phyloP scores from a whole-genome alignment of 2,888 invertebrate genomes.

The Ceramica pisi region DNA sequence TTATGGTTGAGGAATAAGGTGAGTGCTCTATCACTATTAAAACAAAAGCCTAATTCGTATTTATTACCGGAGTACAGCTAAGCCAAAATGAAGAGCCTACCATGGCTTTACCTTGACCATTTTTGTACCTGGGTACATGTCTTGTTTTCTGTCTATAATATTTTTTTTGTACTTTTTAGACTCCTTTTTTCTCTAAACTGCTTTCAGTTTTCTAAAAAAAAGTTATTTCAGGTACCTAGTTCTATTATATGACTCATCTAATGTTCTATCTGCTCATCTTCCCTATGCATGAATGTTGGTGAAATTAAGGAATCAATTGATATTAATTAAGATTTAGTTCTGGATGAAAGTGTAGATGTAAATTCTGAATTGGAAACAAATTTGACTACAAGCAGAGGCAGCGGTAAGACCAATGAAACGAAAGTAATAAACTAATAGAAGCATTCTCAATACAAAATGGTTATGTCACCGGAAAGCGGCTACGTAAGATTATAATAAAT shows the following conservation, averaged over 20 bases:
- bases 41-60: not conserved
- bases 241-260: no score
- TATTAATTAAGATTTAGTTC: not conserved
- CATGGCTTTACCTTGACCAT: no score
- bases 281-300: not conserved
- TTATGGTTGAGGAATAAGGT: not conserved
- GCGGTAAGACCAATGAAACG: not conserved
- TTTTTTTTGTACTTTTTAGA: no score
- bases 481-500: no score
- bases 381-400: not conserved
- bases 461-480: no score
- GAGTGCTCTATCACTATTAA: not conserved
- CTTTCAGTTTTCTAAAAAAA: not conserved
- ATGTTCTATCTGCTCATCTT: no score
- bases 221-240: not conserved
- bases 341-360: no score
- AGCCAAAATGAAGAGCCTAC: no score
- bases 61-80: not conserved
- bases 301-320: not conserved
- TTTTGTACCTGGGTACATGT: no score
- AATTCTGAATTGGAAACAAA: not conserved
- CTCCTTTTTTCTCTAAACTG: no score
- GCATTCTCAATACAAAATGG: not conserved
- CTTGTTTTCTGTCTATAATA: no score
- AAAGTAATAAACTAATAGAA: not conserved